Conservation (phyloP, 2,113 vertebrate genomes). For the human (Homo sapiens) region GRCh38 chr11:132880001-132880500, state of each 20-base stretch:
- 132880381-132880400: slow-evolving; percentile 50
- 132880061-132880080: background rate
- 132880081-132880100: background rate
- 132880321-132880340: background rate
- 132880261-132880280: background rate
- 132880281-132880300: background rate
- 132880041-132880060: background rate
- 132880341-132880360: background rate
- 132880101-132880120: background rate
- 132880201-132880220: background rate
- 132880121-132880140: background rate
- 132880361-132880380: background rate
- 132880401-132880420: slow-evolving; percentile 37
- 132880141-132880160: background rate
- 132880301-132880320: background rate
- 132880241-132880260: background rate
- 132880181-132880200: background rate
- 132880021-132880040: background rate
- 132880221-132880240: too few relatives aligned
- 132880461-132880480: slow-evolving; percentile 37
- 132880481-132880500: slow-evolving; percentile 29
- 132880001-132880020: background rate
- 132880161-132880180: background rate
- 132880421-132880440: slow-evolving; percentile 37
- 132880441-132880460: background rate